Evolutionary conservation across 2,113 vertebrate genomes (phyloP), one percentile per base, ranked within the genome.

Genomic region (Cairina moschata): DNA sequence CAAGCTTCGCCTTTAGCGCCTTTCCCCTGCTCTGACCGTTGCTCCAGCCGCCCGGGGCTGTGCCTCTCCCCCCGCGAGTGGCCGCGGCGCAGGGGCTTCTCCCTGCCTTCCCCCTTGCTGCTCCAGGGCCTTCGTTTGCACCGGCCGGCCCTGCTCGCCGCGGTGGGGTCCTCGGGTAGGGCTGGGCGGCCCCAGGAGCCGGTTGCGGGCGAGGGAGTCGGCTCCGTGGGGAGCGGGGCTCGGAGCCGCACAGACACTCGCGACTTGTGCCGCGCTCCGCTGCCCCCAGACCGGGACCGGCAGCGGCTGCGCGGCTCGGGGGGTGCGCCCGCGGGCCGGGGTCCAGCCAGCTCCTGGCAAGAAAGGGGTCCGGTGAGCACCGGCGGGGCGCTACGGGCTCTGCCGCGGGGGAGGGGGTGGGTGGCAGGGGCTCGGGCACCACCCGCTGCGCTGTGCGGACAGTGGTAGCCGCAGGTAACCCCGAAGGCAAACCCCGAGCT

Each of bases 1-100:
- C 98, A 98, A 98, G 97, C 98, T 98, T 95, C 85, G 97, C 32
- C 71, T 91, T 63, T 20, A 75, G 68, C 25, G 11, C 17, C 4
- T 80, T 63, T 71, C n/a, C 34, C 52, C 44, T 8, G 16, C 48
- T 50, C 22, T 50, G 21, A 23, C 11, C 11, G 48, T 23, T 50
- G 22, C 48, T 50, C n/a, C 21, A 8, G 20, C 46, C 10, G 46
- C 46, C 46, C 21, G 48, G 22, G 48, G 48, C 22, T 23, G 48
- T 11, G 22, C 48, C 48, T 22, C 48, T 50, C 11, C 48, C 48
- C 22, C 22, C 21, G 48, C 48, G 46, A 21, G 46, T 48, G 46
- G 46, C 46, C 46, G n/a, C 59, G 23, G n/a, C n/a, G 59, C n/a
- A 22, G 34, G 12, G 22, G 48, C 11, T 50, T 50, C 48, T 50